Base-by-base conservation (phyloP, 2,113 vertebrate genomes). In the Syngnathus floridae region DNA sequence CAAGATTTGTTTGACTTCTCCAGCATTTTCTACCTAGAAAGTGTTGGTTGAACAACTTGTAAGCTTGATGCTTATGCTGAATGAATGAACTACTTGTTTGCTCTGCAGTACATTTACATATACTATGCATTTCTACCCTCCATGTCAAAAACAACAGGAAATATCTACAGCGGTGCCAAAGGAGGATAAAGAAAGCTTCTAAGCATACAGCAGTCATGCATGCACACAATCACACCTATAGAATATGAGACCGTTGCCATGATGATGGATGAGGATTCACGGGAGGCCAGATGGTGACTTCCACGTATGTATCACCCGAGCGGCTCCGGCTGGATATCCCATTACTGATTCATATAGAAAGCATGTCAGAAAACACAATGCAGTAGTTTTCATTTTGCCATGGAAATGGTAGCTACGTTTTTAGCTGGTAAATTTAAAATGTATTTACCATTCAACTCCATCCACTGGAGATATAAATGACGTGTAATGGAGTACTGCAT, bases 261-360 rank as follows among this genome's bases (percentile, higher is more conserved):
- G 67, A 84, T 82, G 80, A 86, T 82, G 74, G 64, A 82, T 82
- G 69, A 57, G 66, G 67, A 76, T 72, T 70, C 67, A 75, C 67
- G 65, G 55, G 67, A 69, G 77, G 65, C 66, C 81, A 82, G 81
- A 84, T 78, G 84, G 79, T 78, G 78, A 79, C 73, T 72, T 86
- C 79, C 78, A 72, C 76, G 66, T 70, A 77, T 76, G 69, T 72
- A 72, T 86, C 75, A 64, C 74, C 82, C 68, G 64, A 75, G 78
- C 76, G 75, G 37, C 69, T 75, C 73, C 69, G 76, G 5, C 73
- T 80, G 78, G 46, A 55, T 82, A 84, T 84, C 72, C 58, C 78
- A 83, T 87, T 81, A 87, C 71, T 40, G 36, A 40, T 59, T 40
- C 19, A 38, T 40, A 21, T 35, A 12, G 0, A 31, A 19, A 22